Evolutionary conservation across 1,140 invertebrate species (phyloP).

Genomic region (Trichoplusia ni): DNA sequence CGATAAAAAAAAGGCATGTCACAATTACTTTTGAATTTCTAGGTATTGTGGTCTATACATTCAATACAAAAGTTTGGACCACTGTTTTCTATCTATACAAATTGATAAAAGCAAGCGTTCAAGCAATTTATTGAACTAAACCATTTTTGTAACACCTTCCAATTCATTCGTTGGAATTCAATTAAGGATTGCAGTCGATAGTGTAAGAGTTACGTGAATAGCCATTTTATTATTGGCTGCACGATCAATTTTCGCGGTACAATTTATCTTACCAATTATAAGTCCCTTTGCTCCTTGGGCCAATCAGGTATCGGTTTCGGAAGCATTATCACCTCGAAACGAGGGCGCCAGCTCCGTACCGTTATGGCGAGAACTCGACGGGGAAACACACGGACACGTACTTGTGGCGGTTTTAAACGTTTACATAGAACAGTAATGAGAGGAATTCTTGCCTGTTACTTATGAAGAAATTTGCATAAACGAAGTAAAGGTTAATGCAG

Average conservation of each 20-base stretch:
- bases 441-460: conserved; percentile 10
- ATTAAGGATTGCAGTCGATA: conserved; percentile 10
- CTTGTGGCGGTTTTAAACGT: not conserved
- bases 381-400: conserved; percentile 41
- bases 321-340: conserved; percentile 66
- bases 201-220: not conserved
- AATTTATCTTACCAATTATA: conserved; percentile 62
- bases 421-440: conserved; percentile 2
- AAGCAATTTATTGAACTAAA: too few relatives aligned
- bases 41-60: too few relatives aligned
- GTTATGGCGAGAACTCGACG: conserved; percentile 57
- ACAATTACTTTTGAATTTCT: conserved; percentile 15
- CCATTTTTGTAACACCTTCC: not conserved
- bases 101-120: too few relatives aligned
- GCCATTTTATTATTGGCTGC: conserved; percentile 1
- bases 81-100: too few relatives aligned
- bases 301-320: conserved; percentile 56
- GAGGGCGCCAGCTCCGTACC: conserved; percentile 54
- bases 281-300: conserved; percentile 53
- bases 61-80: too few relatives aligned
- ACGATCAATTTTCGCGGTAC: conserved; percentile 41
- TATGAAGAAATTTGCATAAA: not conserved
- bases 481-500: not conserved
- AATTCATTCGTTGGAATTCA: conserved; percentile 7
- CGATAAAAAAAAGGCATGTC: too few relatives aligned